Evolutionary conservation across 1,140 invertebrate genomes (phyloP).

Genomic region (Lepidostoma basale): DNA sequence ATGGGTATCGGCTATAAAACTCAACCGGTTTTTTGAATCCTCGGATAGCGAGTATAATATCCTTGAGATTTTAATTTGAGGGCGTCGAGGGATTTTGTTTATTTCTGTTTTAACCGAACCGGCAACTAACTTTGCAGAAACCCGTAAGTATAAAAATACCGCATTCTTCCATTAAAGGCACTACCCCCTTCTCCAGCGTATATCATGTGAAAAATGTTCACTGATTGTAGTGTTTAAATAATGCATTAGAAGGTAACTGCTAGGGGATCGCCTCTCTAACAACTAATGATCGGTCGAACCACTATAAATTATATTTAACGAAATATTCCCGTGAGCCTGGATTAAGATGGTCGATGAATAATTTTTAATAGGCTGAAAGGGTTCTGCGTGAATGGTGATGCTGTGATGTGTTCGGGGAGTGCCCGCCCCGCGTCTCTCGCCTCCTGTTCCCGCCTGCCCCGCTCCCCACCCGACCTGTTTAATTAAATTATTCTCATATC

Average conservation of each 20-base stretch:
- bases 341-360: slow-evolving; percentile 17
- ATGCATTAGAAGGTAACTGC: too few relatives aligned
- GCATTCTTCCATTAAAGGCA: too few relatives aligned
- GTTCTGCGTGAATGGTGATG: background rate
- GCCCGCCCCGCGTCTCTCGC: too few relatives aligned
- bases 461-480: too few relatives aligned
- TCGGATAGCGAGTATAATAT: slow-evolving; percentile 1
- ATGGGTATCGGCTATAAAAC: too few relatives aligned
- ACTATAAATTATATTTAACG: slow-evolving; percentile 16
- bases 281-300: too few relatives aligned
- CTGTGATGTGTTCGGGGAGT: background rate
- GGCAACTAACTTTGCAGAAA: background rate
- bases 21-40: slow-evolving; percentile 15
- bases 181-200: background rate
- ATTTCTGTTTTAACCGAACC: background rate
- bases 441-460: too few relatives aligned
- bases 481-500: slow-evolving; percentile 10
- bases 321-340: background rate
- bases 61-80: slow-evolving; percentile 28
- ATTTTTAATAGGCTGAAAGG: slow-evolving; percentile 3
- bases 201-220: background rate
- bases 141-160: background rate
- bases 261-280: too few relatives aligned
- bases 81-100: slow-evolving; percentile 6
- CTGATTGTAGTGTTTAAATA: too few relatives aligned